Evolutionary conservation across 2,797 vertebrate genomes (phyloP).

Genomic region (Bothrops alternatus): DNA sequence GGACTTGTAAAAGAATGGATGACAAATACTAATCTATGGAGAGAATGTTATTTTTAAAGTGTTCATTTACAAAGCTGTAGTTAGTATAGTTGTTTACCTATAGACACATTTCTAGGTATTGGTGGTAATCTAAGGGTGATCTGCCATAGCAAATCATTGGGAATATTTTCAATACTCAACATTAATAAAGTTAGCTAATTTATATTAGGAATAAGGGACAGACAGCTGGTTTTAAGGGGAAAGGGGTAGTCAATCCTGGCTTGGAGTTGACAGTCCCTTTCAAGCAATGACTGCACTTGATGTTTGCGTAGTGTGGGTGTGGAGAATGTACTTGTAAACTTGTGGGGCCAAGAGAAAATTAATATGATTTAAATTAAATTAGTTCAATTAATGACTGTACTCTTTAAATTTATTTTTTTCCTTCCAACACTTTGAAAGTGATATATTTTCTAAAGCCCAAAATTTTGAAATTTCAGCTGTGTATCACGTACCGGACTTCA

Average conservation of each 20-base stretch:
- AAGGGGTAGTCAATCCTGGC: neutral
- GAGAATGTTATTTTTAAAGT: neutral
- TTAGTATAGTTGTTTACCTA: neutral
- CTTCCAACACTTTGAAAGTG: neutral
- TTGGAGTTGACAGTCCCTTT: neutral
- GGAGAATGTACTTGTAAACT: neutral
- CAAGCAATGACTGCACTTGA: neutral
- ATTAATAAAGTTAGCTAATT: neutral
- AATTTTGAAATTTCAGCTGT: neutral
- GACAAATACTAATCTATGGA: neutral
- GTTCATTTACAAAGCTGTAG: neutral
- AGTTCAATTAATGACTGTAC: neutral
- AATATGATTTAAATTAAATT: neutral
- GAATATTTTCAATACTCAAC: neutral
- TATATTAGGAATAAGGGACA: neutral
- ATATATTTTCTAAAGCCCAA: neutral
- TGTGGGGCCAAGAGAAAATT: neutral
- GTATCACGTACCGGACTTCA: neutral
- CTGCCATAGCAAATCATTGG: neutral
- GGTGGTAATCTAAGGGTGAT: neutral
- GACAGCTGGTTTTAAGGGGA: neutral
- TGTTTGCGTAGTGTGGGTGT: neutral
- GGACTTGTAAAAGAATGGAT: neutral
- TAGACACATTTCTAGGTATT: neutral
- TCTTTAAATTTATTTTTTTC: neutral